Conservation (phyloP, 1,140 invertebrate species). For the Physella acuta region DNA sequence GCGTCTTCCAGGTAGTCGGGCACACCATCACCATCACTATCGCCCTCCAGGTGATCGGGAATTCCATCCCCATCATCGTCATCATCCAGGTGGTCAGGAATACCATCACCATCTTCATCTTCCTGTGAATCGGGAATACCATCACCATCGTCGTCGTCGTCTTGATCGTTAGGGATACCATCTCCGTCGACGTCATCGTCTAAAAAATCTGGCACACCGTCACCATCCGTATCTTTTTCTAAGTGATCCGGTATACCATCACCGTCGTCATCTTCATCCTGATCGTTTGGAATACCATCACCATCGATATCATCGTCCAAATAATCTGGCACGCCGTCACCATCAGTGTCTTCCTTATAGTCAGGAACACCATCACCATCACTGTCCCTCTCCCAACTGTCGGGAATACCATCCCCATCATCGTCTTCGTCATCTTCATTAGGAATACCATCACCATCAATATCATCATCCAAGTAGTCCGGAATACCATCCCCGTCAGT, state of each 20-base stretch:
- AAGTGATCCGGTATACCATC: slow-evolving; percentile 51
- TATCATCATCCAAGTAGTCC: slow-evolving; percentile 34
- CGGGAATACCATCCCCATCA: slow-evolving; percentile 52
- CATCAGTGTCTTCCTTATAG: slow-evolving; percentile 20
- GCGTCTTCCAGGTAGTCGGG: slow-evolving; percentile 42
- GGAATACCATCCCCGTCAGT: slow-evolving; percentile 20
- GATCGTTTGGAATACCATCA: slow-evolving; percentile 33
- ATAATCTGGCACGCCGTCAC: neutral
- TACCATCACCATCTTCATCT: slow-evolving; percentile 45
- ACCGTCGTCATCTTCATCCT: slow-evolving; percentile 41
- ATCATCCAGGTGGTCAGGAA: slow-evolving; percentile 44
- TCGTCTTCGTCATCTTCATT: slow-evolving; percentile 40
- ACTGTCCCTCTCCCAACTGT: slow-evolving; percentile 22
- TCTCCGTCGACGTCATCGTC: slow-evolving; percentile 44
- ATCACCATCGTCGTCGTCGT: slow-evolving; percentile 45
- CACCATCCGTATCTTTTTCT: slow-evolving; percentile 44
- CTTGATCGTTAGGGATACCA: slow-evolving; percentile 48
- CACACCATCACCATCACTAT: slow-evolving; percentile 48
- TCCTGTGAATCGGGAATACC: slow-evolving; percentile 43
- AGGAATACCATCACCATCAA: slow-evolving; percentile 47
- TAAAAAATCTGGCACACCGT: slow-evolving; percentile 40
- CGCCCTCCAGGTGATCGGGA: slow-evolving; percentile 48
- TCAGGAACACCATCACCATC: slow-evolving; percentile 49
- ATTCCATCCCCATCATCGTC: slow-evolving; percentile 54
- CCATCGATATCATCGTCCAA: neutral